Conservation (phyloP, 2,113 vertebrate species). For the Thinocorus orbignyianus region DNA sequence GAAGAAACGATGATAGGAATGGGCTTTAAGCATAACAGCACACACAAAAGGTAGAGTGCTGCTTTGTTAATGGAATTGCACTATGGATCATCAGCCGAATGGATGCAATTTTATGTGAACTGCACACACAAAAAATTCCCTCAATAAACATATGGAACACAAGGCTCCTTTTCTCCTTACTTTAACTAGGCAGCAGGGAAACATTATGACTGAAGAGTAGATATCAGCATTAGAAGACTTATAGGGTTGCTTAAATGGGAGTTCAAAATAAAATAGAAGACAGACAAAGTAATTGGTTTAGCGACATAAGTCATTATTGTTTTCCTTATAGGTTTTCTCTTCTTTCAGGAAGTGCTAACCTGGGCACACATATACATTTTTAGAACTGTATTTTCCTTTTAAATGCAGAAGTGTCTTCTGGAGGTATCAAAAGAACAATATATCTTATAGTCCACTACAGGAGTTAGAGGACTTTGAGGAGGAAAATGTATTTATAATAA, state of each 20-base stretch:
- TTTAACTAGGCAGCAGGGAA: constrained; percentile 47
- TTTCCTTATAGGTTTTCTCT: neutral
- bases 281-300: constrained; percentile 34
- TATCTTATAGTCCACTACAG: neutral
- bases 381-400: neutral
- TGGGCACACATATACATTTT: neutral
- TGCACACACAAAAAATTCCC: constrained; percentile 42
- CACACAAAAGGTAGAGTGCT: constrained; percentile 12
- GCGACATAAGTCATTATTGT: neutral
- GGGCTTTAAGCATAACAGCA: constrained; percentile 20
- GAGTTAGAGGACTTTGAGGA: neutral
- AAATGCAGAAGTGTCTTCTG: neutral
- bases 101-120: constrained; percentile 43
- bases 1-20: neutral
- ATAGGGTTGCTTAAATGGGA: neutral
- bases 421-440: neutral
- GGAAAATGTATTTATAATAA: neutral
- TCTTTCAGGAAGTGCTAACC: neutral
- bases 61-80: constrained; percentile 33
- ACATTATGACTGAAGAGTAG: constrained; percentile 5
- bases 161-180: constrained; percentile 45
- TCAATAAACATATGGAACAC: constrained; percentile 38
- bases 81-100: constrained; percentile 13
- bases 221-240: constrained; percentile 14
- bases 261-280: constrained; percentile 36